Conservation (phyloP, 2,888 invertebrate genomes). For the Eupithecia pulchellata region DNA sequence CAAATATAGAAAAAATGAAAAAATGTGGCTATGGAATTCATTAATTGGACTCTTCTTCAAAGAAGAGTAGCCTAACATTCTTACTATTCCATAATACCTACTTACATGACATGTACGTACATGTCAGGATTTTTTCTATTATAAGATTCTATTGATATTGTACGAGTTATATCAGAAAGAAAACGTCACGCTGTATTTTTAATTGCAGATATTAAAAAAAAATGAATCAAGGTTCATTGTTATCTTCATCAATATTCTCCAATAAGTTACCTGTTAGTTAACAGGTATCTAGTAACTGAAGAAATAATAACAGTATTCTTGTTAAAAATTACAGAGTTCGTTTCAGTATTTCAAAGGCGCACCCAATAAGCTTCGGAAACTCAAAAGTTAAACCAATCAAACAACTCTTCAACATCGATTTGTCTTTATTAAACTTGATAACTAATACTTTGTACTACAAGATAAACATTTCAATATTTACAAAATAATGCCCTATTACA, state of each 20-base stretch:
- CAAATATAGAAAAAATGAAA: too few relatives aligned
- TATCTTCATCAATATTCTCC: not conserved
- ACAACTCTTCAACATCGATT: conserved; percentile 71
- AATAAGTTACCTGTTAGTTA: not conserved
- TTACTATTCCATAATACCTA: too few relatives aligned
- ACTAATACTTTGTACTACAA: conserved; percentile 82
- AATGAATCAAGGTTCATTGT: too few relatives aligned
- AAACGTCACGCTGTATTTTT: too few relatives aligned
- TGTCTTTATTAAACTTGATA: conserved; percentile 82
- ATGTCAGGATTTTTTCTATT: too few relatives aligned
- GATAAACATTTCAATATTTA: conserved; percentile 78
- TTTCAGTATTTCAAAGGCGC: not conserved
- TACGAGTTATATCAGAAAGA: too few relatives aligned
- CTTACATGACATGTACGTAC: too few relatives aligned
- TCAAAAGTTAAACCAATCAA: conserved; percentile 14
- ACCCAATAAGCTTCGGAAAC: not conserved
- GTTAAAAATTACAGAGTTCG: not conserved
- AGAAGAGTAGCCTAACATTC: too few relatives aligned
- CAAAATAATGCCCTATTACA: conserved; percentile 68
- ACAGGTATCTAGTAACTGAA: not conserved
- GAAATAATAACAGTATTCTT: not conserved
- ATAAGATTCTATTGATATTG: too few relatives aligned
- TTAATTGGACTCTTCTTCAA: too few relatives aligned
- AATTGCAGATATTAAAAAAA: too few relatives aligned
- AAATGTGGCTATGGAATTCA: too few relatives aligned